Evolutionary conservation across 35 echinoderm and acorn worm species (phyloP).

Genomic region (Ophiothrix spiculata): DNA sequence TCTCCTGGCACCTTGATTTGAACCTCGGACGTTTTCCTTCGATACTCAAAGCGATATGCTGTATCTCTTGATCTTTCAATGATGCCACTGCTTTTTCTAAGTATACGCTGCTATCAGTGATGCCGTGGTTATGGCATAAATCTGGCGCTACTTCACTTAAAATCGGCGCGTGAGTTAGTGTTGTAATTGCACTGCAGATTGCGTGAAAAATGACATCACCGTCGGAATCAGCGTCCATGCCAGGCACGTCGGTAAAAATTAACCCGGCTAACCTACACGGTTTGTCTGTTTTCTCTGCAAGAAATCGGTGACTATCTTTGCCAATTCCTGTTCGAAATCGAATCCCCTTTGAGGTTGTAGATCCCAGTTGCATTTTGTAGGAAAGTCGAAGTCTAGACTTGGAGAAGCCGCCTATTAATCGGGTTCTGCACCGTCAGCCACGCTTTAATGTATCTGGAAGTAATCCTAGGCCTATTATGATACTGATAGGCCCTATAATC

Average conservation of each 20-base stretch:
- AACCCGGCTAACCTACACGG: neutral
- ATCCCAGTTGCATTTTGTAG: too few relatives aligned
- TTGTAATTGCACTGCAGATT: neutral
- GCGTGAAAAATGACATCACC: neutral
- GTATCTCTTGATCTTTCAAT: neutral
- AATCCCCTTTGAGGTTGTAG: neutral
- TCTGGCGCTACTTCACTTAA: neutral
- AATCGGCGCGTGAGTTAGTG: neutral
- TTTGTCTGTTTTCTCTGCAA: neutral
- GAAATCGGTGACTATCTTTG: neutral
- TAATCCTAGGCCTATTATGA: too few relatives aligned
- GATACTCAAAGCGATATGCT: neutral
- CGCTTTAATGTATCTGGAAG: too few relatives aligned
- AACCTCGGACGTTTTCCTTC: neutral
- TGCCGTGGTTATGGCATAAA: neutral
- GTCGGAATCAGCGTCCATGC: neutral
- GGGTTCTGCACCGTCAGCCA: too few relatives aligned
- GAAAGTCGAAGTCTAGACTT: too few relatives aligned
- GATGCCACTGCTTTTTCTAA: neutral
- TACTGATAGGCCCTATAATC: too few relatives aligned
- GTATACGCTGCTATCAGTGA: neutral
- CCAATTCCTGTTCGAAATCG: neutral
- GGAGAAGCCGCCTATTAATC: too few relatives aligned
- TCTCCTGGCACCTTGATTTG: neutral
- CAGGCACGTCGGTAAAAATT: neutral